Evolutionary conservation across 2,888 invertebrate species (phyloP).

Genomic region (Drosophila hawaiiensis): DNA sequence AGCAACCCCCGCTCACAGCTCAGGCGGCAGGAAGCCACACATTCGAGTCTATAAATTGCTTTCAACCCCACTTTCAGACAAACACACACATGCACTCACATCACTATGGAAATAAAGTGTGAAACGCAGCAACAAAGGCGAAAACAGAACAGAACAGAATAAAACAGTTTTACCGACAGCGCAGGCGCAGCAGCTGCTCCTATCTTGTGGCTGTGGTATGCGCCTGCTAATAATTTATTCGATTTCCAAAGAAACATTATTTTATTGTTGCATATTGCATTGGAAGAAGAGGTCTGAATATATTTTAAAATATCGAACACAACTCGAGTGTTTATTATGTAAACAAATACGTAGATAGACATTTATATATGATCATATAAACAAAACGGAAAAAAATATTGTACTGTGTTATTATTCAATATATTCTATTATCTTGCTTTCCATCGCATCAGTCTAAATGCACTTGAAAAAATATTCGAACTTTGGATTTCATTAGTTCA

Average conservation of each 20-base stretch:
- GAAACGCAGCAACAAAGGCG: constrained; percentile 24
- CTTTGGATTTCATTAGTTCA: constrained; percentile 30
- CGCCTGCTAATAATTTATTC: constrained; percentile 29
- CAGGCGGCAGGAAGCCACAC: constrained; percentile 51
- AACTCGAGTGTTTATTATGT: background rate
- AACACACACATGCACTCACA: background rate
- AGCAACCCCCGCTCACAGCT: constrained; percentile 47
- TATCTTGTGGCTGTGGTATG: constrained; percentile 46
- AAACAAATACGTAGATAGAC: background rate
- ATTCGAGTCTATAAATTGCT: constrained; percentile 37
- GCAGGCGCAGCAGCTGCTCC: constrained; percentile 48
- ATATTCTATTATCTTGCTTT: background rate
- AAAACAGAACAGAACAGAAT: constrained; percentile 22
- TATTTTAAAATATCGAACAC: background rate
- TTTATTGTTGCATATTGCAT: background rate
- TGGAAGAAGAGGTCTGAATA: background rate
- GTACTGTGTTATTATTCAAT: constrained; percentile 14
- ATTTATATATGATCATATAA: constrained; percentile 1
- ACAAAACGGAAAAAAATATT: constrained; percentile 27
- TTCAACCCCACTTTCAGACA: constrained; percentile 41
- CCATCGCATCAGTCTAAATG: constrained; percentile 1
- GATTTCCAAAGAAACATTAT: constrained; percentile 21
- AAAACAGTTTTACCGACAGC: constrained; percentile 13
- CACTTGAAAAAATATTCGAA: constrained; percentile 16
- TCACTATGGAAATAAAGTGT: constrained; percentile 31